Evolutionary conservation across 2,797 vertebrate species (phyloP), one percentile per base, ranked within the genome.

Genomic region (Octomys mimax): DNA sequence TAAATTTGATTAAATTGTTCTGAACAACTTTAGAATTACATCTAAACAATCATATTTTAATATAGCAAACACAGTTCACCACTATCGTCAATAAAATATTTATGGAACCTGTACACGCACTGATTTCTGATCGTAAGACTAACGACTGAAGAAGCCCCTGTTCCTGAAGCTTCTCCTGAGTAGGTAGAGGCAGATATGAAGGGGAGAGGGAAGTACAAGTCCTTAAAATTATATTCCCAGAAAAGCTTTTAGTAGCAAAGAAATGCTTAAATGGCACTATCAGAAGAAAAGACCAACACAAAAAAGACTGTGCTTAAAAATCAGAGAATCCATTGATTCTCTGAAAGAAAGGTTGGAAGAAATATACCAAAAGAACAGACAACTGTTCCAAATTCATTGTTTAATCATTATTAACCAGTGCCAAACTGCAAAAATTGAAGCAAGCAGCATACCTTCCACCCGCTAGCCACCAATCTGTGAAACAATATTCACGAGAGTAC

Each of bases 1-100:
- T 96, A 95, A 91, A 87, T 92, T 73, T 92, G 89, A 97, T 94
- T 87, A 95, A 97, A 73, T 95, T 93, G 64, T 95, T 97, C 92
- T 61, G 31, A 88, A 93, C 39, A 92, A 90, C 79, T 90, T 97
- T 95, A 93, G 68, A 96, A 96, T 96, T 95, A 95, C 59, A 87
- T 66, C 68, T 87, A 92, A 96, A 83, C 22, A 94, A 75, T 18
- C 46, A 73, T 95, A 94, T 96, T 96, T 97, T 83, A 94, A 95
- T 94, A 96, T 5, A 83, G 46, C 19, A 14, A 93, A 88, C 22
- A 85, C 81, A 88, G 88, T 87, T 95, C 84, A 84, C 64, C 68
- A 77, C 21, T 77, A 26, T 78, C 96, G 95, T 84, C 93, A 89
- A 91, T 93, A 95, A 95, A 97, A 93, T 96, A 96, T 92, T 91